phyloP scores from a whole-genome alignment of 1,140 invertebrate genomes.

The Dufourea novaeangliae region DNA sequence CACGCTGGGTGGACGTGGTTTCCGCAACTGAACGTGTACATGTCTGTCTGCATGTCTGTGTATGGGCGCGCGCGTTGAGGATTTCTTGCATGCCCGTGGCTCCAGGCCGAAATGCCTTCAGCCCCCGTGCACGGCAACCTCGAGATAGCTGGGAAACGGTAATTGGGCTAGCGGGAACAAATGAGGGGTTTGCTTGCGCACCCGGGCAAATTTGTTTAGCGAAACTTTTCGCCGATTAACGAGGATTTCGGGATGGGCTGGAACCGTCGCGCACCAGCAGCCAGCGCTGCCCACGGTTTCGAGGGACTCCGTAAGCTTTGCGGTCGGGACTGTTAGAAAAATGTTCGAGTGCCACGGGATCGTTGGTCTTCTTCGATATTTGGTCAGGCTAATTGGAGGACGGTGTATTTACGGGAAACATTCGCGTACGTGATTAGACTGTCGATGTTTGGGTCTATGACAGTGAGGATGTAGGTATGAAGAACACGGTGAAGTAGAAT shows the following conservation, averaged over 20 bases:
- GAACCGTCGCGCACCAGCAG: no score
- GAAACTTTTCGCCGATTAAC: conserved; percentile 41
- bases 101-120: not conserved
- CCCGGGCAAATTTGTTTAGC: conserved; percentile 25
- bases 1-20: not conserved
- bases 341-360: not conserved
- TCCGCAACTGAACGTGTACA: not conserved
- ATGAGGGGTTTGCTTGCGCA: conserved; percentile 16
- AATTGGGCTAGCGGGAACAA: conserved; percentile 31
- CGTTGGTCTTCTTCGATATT: no score
- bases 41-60: no score
- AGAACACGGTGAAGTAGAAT: no score
- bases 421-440: no score
- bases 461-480: no score
- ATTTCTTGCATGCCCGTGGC: conserved; percentile 1
- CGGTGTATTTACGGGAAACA: no score
- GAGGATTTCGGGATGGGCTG: not conserved
- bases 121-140: not conserved
- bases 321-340: not conserved
- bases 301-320: no score
- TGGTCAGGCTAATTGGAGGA: not conserved
- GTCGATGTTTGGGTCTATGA: no score
- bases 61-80: no score
- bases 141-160: conserved; percentile 5
- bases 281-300: not conserved